Conservation (phyloP, 1,140 invertebrate species). For the Temnothorax curvispinosus region DNA sequence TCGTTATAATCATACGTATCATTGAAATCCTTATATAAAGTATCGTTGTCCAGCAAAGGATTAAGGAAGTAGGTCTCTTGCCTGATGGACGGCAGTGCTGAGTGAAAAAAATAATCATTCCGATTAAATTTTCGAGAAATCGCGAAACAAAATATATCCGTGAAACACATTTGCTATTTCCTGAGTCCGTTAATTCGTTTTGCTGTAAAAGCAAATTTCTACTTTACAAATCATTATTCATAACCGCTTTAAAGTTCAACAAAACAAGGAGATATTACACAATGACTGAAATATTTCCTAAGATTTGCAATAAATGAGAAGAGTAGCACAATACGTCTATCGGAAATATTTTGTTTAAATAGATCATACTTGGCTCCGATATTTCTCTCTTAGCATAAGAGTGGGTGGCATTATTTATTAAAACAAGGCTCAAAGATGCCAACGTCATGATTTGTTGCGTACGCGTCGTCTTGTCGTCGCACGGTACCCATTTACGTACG, state of each 20-base stretch:
- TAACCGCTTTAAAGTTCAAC: too few species aligned
- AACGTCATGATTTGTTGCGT: constrained; percentile 68
- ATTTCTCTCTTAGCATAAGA: constrained; percentile 27
- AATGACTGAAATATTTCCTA: neutral
- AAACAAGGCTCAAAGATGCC: constrained; percentile 77
- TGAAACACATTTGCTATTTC: too few species aligned
- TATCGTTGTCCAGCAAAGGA: constrained; percentile 37
- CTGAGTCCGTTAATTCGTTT: too few species aligned
- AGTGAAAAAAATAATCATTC: neutral
- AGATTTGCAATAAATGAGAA: neutral
- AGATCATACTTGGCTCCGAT: constrained; percentile 37
- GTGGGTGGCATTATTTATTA: constrained; percentile 75
- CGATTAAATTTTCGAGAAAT: neutral
- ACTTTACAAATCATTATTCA: too few species aligned
- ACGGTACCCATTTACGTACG: constrained; percentile 66
- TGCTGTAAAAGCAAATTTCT: too few species aligned
- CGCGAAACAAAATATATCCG: too few species aligned
- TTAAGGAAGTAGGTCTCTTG: constrained; percentile 16
- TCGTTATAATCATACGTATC: constrained; percentile 62
- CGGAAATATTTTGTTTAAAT: neutral
- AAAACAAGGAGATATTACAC: neutral
- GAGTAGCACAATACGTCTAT: neutral
- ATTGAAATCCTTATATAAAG: constrained; percentile 74
- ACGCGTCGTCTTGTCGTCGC: constrained; percentile 52
- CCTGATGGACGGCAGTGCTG: constrained; percentile 1